A percentile compares a stretch with the other conserved stretches of the same genome.
Evolutionary conservation across 2,888 invertebrate species (phyloP).

Genomic region (Plagodis dolabraria): DNA sequence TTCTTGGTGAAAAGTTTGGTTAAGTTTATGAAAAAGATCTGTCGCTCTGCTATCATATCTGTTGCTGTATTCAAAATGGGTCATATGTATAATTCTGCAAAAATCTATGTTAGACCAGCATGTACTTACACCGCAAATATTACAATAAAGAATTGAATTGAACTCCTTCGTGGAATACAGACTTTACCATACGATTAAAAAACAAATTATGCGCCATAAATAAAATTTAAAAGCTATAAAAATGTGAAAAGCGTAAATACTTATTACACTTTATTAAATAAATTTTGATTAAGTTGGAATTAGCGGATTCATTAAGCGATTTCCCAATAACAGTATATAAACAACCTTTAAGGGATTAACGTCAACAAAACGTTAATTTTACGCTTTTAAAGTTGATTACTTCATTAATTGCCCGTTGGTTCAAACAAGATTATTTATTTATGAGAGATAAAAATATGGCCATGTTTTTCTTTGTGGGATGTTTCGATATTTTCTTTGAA

Average conservation of each 20-base stretch:
- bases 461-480: neutral
- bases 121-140: no score
- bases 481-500: no score
- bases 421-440: conserved; percentile 2
- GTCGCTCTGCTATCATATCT: no score
- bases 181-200: neutral
- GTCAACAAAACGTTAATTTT: conserved; percentile 16
- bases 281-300: conserved; percentile 16
- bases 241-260: neutral
- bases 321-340: conserved; percentile 24
- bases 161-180: neutral
- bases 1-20: no score
- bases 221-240: neutral
- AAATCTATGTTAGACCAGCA: no score
- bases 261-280: conserved; percentile 11
- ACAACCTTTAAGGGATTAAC: conserved; percentile 21
- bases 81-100: no score
- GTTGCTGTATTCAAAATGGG: no score
- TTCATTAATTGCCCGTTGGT: conserved; percentile 9
- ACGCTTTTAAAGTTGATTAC: conserved; percentile 19
- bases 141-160: no score
- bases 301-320: conserved; percentile 11
- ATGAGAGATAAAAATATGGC: neutral
- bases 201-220: neutral
- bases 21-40: no score